Base-by-base conservation (phyloP, 2,113 vertebrate species). In the Notarius lentiginosus region DNA sequence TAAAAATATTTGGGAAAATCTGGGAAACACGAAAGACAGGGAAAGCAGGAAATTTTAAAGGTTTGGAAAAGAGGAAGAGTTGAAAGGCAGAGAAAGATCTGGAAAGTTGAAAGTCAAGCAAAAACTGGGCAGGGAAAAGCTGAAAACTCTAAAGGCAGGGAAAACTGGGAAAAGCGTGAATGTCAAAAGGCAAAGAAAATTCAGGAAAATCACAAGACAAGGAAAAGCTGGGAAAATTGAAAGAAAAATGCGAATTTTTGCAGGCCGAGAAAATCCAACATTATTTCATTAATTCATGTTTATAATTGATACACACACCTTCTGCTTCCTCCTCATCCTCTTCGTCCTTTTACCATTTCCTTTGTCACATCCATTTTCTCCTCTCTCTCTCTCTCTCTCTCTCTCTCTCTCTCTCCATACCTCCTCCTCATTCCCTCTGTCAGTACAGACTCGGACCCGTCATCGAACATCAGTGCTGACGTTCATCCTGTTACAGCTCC, bases 321-420 rank as follows among this genome's bases (percentile, higher is more conserved):
- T 65, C 68, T 47, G 79, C 14, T 60, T 34, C 56, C 73, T 80
- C 55, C 87, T 88, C 82, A n/a, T 86, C 90, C 75, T 65, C 65
- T 82, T 65, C 79, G 79, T 82, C 41, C 76, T 56, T 24, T 75
- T 18, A 60, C 49, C 9, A 7, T 49, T 86, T 15, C 27, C 9
- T 22, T 58, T 79, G 58, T 86, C 24, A 17, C 7, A 2, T 65
- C 27, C 1, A 2, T 11, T 6, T 61, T 34, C 73, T 20, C 58
- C 55, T 60, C 47, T 1, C 55, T 12, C 14, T 12, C 14, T 12
- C 53, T 55, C 53, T 11, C 86, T 65, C 66, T 55, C 60, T 56
- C 20, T 20, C 14, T 22, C 47, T 61, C 47, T 30, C 15, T 24
- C 56, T 82, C n/a, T 14, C 24, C 58, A 49, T 82, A 55, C 68